Percentiles rank a stretch among this genome's conserved stretches.
Evolutionary conservation across 2,797 vertebrate species (phyloP).

Genomic region (Caiman crocodilus): DNA sequence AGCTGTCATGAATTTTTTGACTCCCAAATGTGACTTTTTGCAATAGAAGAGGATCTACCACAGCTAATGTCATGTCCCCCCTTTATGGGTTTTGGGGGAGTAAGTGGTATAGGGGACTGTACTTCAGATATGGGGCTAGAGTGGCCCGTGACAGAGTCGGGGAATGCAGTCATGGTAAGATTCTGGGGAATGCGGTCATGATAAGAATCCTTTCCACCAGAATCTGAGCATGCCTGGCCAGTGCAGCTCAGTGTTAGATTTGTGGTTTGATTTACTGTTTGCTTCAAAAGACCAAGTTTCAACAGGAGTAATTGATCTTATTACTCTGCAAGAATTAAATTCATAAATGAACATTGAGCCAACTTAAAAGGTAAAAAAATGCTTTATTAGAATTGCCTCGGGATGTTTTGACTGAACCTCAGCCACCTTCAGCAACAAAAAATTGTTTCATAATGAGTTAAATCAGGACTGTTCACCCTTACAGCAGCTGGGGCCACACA

Average conservation of each 20-base stretch:
- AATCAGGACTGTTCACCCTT: neutral
- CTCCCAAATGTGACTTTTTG: neutral
- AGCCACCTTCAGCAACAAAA: slow-evolving; percentile 15
- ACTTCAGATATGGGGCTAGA: neutral
- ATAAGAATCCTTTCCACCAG: neutral
- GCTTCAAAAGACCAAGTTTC: neutral
- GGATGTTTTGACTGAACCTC: neutral
- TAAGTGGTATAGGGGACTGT: neutral
- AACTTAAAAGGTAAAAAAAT: neutral
- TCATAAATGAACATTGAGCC: slow-evolving; percentile 1
- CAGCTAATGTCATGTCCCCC: neutral
- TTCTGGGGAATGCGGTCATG: neutral
- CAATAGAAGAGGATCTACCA: neutral
- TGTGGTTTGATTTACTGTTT: neutral
- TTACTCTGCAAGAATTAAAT: slow-evolving; percentile 1
- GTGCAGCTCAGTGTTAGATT: neutral
- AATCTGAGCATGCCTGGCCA: neutral
- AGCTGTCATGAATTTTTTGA: neutral
- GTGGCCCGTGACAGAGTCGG: neutral
- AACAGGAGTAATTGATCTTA: neutral
- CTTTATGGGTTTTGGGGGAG: neutral
- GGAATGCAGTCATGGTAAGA: neutral
- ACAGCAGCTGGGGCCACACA: too few relatives aligned
- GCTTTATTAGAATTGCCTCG: neutral
- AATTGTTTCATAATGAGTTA: neutral